A percentile compares a stretch with the other conserved stretches of the same genome.
These are phyloP conservation scores for Aptenodytes patagonicus DNA, from an alignment of 2,113 vertebrate genomes.

Conservation along the genomic window DNA sequence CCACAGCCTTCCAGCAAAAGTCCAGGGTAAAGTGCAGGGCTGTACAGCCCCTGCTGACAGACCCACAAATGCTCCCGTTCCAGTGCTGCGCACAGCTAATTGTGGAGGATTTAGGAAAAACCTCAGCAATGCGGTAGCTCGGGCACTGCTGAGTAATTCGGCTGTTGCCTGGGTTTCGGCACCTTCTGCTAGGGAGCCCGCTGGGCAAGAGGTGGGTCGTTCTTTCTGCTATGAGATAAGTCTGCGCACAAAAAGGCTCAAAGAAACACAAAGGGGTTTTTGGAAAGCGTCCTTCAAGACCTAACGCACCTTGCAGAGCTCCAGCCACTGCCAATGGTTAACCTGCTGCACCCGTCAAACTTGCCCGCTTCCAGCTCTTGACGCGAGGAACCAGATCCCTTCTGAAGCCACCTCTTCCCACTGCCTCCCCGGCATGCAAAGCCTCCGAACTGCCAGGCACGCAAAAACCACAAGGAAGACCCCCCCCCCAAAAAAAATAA, in stretches of 20 bases:
- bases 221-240: background rate
- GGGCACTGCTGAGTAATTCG: background rate
- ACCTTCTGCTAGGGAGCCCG: background rate
- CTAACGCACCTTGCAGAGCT: accelerated
- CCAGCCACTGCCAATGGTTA: background rate
- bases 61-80: background rate
- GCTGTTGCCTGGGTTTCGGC: background rate
- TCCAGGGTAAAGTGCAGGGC: background rate
- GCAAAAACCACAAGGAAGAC: background rate
- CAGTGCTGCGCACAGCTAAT: background rate
- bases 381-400: background rate
- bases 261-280: background rate
- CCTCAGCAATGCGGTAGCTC: background rate
- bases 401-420: background rate
- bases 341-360: background rate
- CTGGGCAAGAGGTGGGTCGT: accelerated
- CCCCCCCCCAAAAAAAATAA: background rate
- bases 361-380: background rate
- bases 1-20: background rate
- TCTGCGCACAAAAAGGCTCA: background rate
- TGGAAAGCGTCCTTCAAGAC: background rate
- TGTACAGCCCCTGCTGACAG: background rate
- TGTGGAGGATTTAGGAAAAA: background rate
- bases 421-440: background rate
- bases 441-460: background rate